Evolutionary conservation across 2,797 vertebrate genomes (phyloP), one percentile per base, ranked within the genome.

Genomic region (Cyprinella venusta): DNA sequence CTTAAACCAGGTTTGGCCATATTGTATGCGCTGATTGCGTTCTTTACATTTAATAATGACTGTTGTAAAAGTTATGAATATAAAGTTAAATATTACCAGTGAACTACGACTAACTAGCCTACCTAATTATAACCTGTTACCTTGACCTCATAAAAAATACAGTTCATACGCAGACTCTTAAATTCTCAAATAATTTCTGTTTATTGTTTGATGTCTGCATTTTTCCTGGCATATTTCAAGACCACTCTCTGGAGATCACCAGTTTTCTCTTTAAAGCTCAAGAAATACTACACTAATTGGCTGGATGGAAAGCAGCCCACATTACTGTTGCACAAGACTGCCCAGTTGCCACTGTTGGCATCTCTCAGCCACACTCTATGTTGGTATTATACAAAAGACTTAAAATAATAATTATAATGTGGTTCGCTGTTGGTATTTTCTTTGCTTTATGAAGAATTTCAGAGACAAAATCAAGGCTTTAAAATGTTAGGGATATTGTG

Each of bases 251-350:
- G 91, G 91, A 91, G 85, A 48, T 54, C 82, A 85, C 90, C 93
- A 92, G 91, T 83, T 92, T 94, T 93, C 86, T 68, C 89, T 93
- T 92, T 92, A 92, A 94, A 93, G 90, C 92, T 94, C 88, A 90
- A 91, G 88, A 89, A 93, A 90, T 91, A 87, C 91, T 91, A 92
- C 87, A 81, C 89, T 94, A 95, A 94, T 94, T 95, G 91, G 92
- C 85, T 91, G 84, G 89, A 78, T 68, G 36, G 54, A 63, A 93
- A 93, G 87, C 92, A 92, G 91, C 90, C 90, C 92, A 92, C 89
- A 91, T 93, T 91, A 93, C 83, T 82, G 86, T 87, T 89, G 89
- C 85, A 91, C 87, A 89, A 89, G 87, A 83, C 89, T 50, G 15
- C 54, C 78, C 78, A 75, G 65, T 59, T 69, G 64, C 8, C 78